Percentiles rank a stretch among this genome's conserved stretches.
phyloP scores from a whole-genome alignment of 1,140 invertebrate species.

The Orchesella cincta region DNA sequence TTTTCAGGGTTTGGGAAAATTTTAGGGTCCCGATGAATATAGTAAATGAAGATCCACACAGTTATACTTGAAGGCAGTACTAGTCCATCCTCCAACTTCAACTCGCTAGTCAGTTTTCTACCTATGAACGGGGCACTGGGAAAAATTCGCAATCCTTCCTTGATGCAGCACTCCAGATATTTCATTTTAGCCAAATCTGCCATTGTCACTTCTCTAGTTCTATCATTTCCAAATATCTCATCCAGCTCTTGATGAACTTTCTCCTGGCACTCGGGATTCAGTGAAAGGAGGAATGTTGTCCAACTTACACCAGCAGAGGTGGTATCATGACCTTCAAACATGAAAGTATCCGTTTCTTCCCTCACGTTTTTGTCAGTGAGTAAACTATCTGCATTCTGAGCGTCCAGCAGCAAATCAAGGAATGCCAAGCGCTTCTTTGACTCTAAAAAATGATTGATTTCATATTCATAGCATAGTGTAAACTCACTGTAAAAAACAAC shows the following conservation, averaged over 20 bases:
- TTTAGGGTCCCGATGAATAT: constrained; percentile 59
- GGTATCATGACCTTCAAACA: constrained; percentile 90
- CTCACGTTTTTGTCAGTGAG: constrained; percentile 67
- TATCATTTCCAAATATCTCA: constrained; percentile 70
- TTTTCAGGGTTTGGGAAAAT: constrained; percentile 60
- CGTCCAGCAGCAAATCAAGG: constrained; percentile 73
- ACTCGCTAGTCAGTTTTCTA: constrained; percentile 55
- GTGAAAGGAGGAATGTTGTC: constrained; percentile 77
- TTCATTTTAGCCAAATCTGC: constrained; percentile 80
- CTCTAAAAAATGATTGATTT: too few relatives aligned
- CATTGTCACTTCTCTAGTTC: constrained; percentile 71
- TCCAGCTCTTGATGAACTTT: constrained; percentile 76
- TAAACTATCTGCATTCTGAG: constrained; percentile 56
- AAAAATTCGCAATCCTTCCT: constrained; percentile 72
- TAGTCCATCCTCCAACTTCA: constrained; percentile 53
- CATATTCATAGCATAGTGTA: too few relatives aligned
- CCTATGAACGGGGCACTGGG: constrained; percentile 68
- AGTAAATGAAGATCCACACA: constrained; percentile 46
- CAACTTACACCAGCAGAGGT: constrained; percentile 83
- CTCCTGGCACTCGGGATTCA: constrained; percentile 74
- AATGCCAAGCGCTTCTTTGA: constrained; percentile 70
- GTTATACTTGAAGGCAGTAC: constrained; percentile 54
- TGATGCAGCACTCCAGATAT: constrained; percentile 76
- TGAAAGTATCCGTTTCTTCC: constrained; percentile 82
- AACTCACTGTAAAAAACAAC: too few relatives aligned